Evolutionary conservation across 2,888 invertebrate genomes (phyloP), one percentile per base, ranked within the genome.

Genomic region (Candidula unifasciata): DNA sequence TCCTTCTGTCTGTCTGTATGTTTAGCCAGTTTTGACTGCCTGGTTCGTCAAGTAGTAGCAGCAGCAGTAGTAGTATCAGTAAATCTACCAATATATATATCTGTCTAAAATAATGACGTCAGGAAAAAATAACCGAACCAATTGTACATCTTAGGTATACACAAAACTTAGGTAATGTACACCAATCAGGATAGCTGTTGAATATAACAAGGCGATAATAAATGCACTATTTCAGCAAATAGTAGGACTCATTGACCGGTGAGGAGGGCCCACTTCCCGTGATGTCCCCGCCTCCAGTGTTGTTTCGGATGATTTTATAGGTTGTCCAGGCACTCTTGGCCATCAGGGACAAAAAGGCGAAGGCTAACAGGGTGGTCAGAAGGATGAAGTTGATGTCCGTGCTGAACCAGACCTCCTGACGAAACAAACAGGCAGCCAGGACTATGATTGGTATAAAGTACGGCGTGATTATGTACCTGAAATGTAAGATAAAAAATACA

Each of bases 381-480:
- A 82, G n/a, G 44, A 82, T 60, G 33, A 78, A 71, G 74, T 27
- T 68, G 73, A 80, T 52, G 73, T 54, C 73, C 2, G 68, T 33
- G 73, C 52, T 86, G 76, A n/a, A 13, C 83, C 83, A 83, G 69
- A n/a, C n/a, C 1, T 69, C 77, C 18, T 69, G 57, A 18, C 83
- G 66, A 57, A 78, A 83, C 35, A 83, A 24, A 24, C 77, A 77
- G 18, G 78, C 52, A n/a, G 35, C 27, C n/a, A 76, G 71, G 27
- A 82, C 57, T 13, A 84, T 8, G 44, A 80, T 57, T 0, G 74
- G 44, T 0, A 86, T n/a, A 35, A 80, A 37, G 77, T 73, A 80
- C 0, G 71, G 71, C 21, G 80, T 76, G 37, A 76, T 27, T 69
- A 71, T 68, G 60, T 54, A 68, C 37, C 83, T 76, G 71, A 24